phyloP scores from a whole-genome alignment of 2,113 vertebrate species.

The Seriola dumerili region DNA sequence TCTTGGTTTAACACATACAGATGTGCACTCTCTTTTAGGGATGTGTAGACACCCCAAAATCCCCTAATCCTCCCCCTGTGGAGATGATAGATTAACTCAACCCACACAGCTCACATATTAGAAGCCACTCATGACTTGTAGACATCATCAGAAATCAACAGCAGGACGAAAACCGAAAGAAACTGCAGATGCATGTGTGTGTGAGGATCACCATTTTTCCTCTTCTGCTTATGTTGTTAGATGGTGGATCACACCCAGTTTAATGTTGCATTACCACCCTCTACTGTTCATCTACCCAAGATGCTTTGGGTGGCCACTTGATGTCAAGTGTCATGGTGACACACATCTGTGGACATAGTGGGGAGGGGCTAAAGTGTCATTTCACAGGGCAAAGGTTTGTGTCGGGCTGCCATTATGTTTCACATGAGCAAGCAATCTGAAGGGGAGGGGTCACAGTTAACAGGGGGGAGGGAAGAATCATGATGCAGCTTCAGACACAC shows the following conservation, averaged over 20 bases:
- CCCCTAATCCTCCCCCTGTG: background rate
- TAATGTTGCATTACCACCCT: slow-evolving; percentile 75
- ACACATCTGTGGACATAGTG: background rate
- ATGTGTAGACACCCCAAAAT: background rate
- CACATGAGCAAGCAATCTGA: slow-evolving; percentile 43
- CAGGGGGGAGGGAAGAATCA: slow-evolving; percentile 1
- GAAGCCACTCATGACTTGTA: background rate
- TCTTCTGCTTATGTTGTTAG: slow-evolving; percentile 8
- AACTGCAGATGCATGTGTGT: background rate
- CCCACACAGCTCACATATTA: background rate
- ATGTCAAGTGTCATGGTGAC: slow-evolving; percentile 52
- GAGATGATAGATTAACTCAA: background rate
- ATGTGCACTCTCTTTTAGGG: background rate
- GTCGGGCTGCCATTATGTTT: slow-evolving; percentile 20
- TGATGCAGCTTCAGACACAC: background rate
- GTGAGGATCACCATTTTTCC: background rate
- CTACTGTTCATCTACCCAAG: slow-evolving; percentile 69
- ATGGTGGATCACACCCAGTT: slow-evolving; percentile 26
- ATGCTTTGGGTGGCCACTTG: slow-evolving; percentile 56
- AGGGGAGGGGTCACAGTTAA: slow-evolving; percentile 12
- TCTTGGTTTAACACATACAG: background rate
- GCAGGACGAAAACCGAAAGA: background rate
- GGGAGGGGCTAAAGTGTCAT: slow-evolving; percentile 26
- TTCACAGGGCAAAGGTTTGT: slow-evolving; percentile 30
- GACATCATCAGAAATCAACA: slow-evolving; percentile 1